A percentile compares a stretch with the other conserved stretches of the same genome.
phyloP scores from a whole-genome alignment of 2,113 vertebrate species.

The Equus przewalskii region DNA sequence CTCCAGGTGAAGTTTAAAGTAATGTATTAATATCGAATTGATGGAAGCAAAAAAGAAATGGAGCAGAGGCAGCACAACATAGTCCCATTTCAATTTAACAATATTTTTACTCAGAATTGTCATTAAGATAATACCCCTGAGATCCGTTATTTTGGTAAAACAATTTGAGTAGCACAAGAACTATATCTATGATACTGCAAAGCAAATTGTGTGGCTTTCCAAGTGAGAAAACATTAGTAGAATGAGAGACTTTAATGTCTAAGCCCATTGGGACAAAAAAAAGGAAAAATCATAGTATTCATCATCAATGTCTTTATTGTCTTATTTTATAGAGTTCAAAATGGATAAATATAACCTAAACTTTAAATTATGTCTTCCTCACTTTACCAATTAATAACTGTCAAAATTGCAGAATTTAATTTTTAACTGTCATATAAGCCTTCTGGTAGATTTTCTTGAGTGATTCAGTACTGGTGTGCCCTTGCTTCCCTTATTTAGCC shows the following conservation, averaged over 20 bases:
- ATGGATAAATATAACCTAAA: neutral
- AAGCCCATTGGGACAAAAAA: neutral
- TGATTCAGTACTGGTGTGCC: neutral
- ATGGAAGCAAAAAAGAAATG: conserved; percentile 31
- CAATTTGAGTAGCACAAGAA: neutral
- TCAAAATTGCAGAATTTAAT: neutral
- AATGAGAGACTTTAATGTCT: neutral
- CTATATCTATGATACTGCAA: neutral
- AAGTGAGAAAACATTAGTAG: conserved; percentile 6
- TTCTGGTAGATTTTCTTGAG: neutral
- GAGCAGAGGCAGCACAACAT: neutral
- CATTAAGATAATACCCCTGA: neutral
- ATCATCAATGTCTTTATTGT: neutral
- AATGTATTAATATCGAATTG: neutral
- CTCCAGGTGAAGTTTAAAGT: conserved; percentile 8
- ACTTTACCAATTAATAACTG: neutral
- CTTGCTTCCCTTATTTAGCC: neutral
- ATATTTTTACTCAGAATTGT: conserved; percentile 45
- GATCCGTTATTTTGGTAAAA: neutral
- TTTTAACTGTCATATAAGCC: neutral
- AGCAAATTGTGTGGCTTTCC: neutral
- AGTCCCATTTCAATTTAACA: conserved; percentile 27
- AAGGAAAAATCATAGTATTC: neutral
- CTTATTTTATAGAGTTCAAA: conserved; percentile 24
- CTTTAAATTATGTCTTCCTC: neutral